Evolutionary conservation across 2,113 vertebrate genomes (phyloP).

Genomic region (Sebastes fasciatus): DNA sequence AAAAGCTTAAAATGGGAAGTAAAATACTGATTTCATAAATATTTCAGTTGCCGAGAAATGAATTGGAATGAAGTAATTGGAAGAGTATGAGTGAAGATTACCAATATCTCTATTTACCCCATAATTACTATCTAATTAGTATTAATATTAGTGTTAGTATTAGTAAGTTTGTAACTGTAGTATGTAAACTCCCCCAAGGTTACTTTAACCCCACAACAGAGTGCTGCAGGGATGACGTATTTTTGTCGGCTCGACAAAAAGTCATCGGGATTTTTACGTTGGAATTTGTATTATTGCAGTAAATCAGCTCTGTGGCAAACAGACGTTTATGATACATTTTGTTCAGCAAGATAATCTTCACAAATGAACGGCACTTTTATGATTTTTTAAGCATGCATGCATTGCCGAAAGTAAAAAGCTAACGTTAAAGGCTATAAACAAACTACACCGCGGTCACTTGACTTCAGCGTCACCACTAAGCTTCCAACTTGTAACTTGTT

Average conservation of each 20-base stretch:
- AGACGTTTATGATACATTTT: background rate
- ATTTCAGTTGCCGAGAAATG: background rate
- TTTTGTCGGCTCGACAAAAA: background rate
- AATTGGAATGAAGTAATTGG: background rate
- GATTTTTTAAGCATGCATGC: background rate
- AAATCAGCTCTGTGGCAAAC: too few species aligned
- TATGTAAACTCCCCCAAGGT: too few species aligned
- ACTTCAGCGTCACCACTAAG: background rate
- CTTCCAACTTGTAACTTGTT: too few species aligned
- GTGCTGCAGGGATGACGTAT: background rate
- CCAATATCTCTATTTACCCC: slow-evolving; percentile 4
- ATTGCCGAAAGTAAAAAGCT: background rate
- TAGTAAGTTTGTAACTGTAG: too few species aligned
- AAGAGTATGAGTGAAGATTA: background rate
- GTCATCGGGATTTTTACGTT: too few species aligned
- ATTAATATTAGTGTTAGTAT: too few species aligned
- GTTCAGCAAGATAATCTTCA: background rate
- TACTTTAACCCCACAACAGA: too few species aligned
- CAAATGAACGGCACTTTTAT: background rate
- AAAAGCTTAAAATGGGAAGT: background rate
- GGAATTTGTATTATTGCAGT: too few species aligned
- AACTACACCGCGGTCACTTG: background rate
- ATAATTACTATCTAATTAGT: background rate
- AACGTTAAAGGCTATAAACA: background rate
- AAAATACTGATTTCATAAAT: background rate